A percentile compares a stretch with the other conserved stretches of the same genome.
These are phyloP conservation scores for Perca schrenkii DNA, from an alignment of 2,113 vertebrate species.

Conservation along the genomic window DNA sequence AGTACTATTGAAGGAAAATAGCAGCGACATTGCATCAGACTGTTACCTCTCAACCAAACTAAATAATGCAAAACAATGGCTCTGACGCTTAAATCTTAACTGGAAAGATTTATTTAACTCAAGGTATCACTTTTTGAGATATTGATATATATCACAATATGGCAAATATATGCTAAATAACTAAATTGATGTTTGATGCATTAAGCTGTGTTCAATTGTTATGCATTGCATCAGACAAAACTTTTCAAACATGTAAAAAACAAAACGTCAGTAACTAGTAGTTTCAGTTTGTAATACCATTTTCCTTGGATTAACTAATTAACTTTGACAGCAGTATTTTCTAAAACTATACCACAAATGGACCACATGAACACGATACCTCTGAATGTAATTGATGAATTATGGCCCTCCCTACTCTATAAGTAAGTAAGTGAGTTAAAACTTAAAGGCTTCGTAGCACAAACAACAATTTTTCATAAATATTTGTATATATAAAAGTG, in stretches of 20 bases:
- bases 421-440: not conserved
- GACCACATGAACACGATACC: not conserved
- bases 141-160: not conserved
- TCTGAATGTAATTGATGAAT: not conserved
- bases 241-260: not conserved
- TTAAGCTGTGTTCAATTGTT: not conserved
- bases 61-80: conserved; percentile 41
- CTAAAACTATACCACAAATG: not conserved
- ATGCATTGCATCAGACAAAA: not conserved
- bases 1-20: conserved; percentile 70
- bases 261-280: not conserved
- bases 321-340: not conserved
- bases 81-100: conserved; percentile 22
- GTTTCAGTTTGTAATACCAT: not conserved
- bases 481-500: not conserved
- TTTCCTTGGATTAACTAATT: not conserved
- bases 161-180: not conserved
- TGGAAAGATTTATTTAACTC: not conserved
- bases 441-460: not conserved
- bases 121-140: not conserved
- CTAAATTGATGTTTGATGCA: not conserved
- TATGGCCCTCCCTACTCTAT: not conserved
- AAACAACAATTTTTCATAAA: conserved; percentile 7
- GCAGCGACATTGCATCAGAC: conserved; percentile 71
- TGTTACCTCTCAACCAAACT: conserved; percentile 48